Percentiles rank a stretch among this genome's conserved stretches.
These are phyloP conservation scores for Coenonympha arcania DNA, from an alignment of 2,888 invertebrate genomes.

Conservation along the genomic window DNA sequence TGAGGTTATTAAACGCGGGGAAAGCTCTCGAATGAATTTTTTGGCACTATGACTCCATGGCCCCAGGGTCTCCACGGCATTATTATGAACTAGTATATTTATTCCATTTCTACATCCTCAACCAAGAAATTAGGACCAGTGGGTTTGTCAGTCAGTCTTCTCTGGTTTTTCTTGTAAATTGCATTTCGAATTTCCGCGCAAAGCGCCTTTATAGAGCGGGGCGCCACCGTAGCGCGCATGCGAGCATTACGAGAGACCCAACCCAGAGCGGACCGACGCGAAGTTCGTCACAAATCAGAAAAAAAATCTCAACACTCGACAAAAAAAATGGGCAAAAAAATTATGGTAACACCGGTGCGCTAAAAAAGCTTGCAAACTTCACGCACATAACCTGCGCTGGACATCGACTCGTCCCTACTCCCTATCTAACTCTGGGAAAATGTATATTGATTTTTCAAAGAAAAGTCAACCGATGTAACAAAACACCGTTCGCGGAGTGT, in stretches of 20 bases:
- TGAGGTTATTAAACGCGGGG: too few species aligned
- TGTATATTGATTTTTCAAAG: slow-evolving; percentile 77
- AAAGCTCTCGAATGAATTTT: too few species aligned
- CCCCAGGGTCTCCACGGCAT: too few species aligned
- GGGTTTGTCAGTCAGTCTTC: too few species aligned
- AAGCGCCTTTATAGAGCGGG: slow-evolving; percentile 5
- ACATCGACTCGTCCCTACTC: slow-evolving; percentile 75
- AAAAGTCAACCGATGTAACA: slow-evolving; percentile 75
- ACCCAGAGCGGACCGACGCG: slow-evolving; percentile 43
- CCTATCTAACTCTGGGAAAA: slow-evolving; percentile 73
- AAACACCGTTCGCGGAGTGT: slow-evolving; percentile 74
- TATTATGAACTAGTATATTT: not conserved
- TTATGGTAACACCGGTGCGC: slow-evolving; percentile 76
- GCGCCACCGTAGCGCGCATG: slow-evolving; percentile 29
- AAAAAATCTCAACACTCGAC: slow-evolving; percentile 74
- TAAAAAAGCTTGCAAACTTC: slow-evolving; percentile 77
- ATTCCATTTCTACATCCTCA: not conserved
- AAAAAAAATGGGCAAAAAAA: slow-evolving; percentile 74
- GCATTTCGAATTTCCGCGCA: slow-evolving; percentile 15
- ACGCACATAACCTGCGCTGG: slow-evolving; percentile 76
- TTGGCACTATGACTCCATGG: too few species aligned
- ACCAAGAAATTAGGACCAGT: too few species aligned
- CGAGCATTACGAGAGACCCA: slow-evolving; percentile 62
- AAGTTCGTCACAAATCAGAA: slow-evolving; percentile 65
- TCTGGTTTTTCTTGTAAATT: not conserved